These are phyloP conservation scores for Megaceryle maxima DNA, from an alignment of 2,113 vertebrate genomes.

Conservation along the genomic window DNA sequence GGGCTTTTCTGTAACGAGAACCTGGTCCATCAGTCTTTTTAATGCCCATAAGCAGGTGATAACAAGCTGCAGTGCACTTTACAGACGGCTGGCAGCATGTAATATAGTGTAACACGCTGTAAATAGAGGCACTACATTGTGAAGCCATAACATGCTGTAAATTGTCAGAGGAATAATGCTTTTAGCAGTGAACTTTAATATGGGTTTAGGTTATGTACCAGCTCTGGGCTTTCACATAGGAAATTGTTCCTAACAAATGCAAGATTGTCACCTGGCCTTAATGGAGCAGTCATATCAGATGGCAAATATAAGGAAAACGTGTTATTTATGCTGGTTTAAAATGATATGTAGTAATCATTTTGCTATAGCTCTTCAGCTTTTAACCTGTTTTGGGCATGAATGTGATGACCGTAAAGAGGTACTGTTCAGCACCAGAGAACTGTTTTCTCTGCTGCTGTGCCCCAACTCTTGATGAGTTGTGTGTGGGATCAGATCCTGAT, in stretches of 20 bases:
- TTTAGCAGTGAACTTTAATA: not conserved
- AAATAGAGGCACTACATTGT: not conserved
- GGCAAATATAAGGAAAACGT: not conserved
- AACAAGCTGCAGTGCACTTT: slow-evolving; percentile 1
- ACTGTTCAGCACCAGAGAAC: not conserved
- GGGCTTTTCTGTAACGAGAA: not conserved
- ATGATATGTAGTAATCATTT: not conserved
- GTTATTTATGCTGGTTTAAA: slow-evolving; percentile 8
- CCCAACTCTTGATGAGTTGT: not conserved
- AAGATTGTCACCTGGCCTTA: not conserved
- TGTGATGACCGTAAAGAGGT: not conserved
- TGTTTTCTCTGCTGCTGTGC: not conserved
- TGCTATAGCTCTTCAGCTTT: not conserved
- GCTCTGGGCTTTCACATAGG: not conserved
- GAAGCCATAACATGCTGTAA: not conserved
- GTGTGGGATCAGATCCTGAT: not conserved
- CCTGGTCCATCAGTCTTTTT: not conserved
- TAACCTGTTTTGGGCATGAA: not conserved
- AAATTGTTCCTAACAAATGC: not conserved
- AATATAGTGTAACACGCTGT: slow-evolving; percentile 1
- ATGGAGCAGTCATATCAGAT: not conserved
- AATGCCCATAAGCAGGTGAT: not conserved
- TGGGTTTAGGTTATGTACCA: not conserved
- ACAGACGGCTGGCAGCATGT: slow-evolving; percentile 32
- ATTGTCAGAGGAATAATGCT: not conserved